These are phyloP conservation scores for Poecilia velifera DNA, from an alignment of 2,797 vertebrate species.

Conservation along the genomic window DNA sequence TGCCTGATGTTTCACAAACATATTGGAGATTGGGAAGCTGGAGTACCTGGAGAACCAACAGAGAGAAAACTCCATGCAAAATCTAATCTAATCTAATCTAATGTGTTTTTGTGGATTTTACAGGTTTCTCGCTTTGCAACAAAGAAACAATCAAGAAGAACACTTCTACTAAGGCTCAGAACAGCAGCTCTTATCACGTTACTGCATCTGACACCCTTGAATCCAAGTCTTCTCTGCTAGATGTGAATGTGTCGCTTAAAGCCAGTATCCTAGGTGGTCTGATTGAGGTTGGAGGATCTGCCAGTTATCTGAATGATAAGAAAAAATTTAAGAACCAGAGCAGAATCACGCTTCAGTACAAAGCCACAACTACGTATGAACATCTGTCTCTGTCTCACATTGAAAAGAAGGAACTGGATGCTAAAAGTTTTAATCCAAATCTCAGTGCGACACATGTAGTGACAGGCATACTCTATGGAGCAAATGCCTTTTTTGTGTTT, in stretches of 20 bases:
- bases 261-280: conserved; percentile 22
- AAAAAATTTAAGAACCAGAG: conserved; percentile 27
- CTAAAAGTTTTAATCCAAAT: neutral
- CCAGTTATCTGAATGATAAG: conserved; percentile 33
- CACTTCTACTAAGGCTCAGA: fast-evolving
- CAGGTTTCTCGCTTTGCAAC: conserved; percentile 39
- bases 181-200: conserved; percentile 17
- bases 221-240: conserved; percentile 16
- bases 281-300: conserved; percentile 37
- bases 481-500: conserved; percentile 1
- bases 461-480: neutral
- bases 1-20: too few relatives aligned
- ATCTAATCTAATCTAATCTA: neutral
- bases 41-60: too few relatives aligned
- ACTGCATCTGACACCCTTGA: conserved; percentile 23
- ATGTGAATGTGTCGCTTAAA: conserved; percentile 22
- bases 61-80: neutral
- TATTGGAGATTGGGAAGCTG: too few relatives aligned
- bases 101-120: neutral
- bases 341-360: conserved; percentile 39
- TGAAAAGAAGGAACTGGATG: neutral
- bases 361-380: conserved; percentile 37
- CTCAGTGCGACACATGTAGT: conserved; percentile 58
- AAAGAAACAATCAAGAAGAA: neutral
- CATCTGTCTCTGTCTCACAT: conserved; percentile 39